Evolutionary conservation across 1,140 invertebrate genomes (phyloP), one percentile per base, ranked within the genome.

Genomic region (Myzus persicae): DNA sequence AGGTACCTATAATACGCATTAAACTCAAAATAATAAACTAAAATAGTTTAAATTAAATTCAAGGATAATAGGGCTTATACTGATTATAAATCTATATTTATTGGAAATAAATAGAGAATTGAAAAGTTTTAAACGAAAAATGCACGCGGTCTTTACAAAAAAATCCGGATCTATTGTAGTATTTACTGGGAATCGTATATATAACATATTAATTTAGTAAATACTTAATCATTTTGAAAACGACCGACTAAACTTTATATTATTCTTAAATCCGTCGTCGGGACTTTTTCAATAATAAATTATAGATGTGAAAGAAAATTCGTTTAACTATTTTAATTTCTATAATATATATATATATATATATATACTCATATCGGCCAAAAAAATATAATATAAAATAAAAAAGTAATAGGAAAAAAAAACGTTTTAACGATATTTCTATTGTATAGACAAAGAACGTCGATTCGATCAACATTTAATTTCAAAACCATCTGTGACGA

Each of bases 221-320:
- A 89, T 89, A 88, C 46, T 51, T 88, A 89, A 89, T 89, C 87
- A 24, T 89, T 89, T 89, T 38, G n/a, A 89, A 51, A 89, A 36
- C 44, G n/a, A 88, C 1, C 87, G 20, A 89, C 20, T 38, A 38
- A 89, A 88, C 85, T 88, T 40, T 85, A 85, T 85, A 88, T 42
- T 48, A 46, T 48, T n/a, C 18, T 48, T 88, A 46, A 36, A 48
- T 46, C 85, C 6, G 0, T 51, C 46, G 2, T 51, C 46, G 20
- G 31, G 20, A 36, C 87, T 4, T 26, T 46, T 11, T 51, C 11
- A 36, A 26, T 89, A 38, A 51, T 51, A 36, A 51, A 76, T 89
- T 89, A 26, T 89, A 26, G 36, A 89, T 54, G 87, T 54, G 9
- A 89, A 36, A 51, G 20, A 54, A 54, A 89, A 38, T 40, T 88